Percentiles rank a stretch among this genome's conserved stretches.
Evolutionary conservation across 2,113 vertebrate species (phyloP).

Genomic region (Passerina amoena): DNA sequence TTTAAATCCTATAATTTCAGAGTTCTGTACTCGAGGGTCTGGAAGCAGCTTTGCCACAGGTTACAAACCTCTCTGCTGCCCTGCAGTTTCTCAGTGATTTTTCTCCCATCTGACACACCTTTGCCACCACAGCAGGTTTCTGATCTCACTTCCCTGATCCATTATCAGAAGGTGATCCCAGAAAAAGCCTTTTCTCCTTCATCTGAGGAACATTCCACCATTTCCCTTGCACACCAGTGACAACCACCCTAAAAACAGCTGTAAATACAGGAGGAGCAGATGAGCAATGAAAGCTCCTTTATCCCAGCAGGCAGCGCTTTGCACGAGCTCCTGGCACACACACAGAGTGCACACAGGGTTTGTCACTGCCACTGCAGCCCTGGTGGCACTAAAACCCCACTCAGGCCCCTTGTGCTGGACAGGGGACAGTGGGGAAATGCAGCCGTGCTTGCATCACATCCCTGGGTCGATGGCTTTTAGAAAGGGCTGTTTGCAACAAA

Average conservation of each 20-base stretch:
- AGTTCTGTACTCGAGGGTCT: background rate
- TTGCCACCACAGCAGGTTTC: background rate
- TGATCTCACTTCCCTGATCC: background rate
- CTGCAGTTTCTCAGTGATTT: background rate
- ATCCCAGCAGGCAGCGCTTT: background rate
- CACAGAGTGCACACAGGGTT: background rate
- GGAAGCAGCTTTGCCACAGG: background rate
- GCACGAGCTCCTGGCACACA: background rate
- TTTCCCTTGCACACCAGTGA: background rate
- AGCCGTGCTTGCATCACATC: rapidly evolving
- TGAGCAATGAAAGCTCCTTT: background rate
- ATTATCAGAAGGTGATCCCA: background rate
- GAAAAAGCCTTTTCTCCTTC: background rate
- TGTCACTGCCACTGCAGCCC: background rate
- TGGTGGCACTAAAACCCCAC: background rate
- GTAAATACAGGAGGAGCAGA: background rate
- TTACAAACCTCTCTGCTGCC: background rate
- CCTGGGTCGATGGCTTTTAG: rapidly evolving
- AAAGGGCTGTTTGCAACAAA: background rate
- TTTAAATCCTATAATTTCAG: background rate
- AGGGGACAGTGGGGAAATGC: background rate
- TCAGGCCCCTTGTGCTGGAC: background rate
- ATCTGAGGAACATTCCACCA: background rate
- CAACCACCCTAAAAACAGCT: background rate
- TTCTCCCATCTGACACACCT: background rate